phyloP scores from a whole-genome alignment of 2,888 invertebrate species.

The Calameuta pallipes region DNA sequence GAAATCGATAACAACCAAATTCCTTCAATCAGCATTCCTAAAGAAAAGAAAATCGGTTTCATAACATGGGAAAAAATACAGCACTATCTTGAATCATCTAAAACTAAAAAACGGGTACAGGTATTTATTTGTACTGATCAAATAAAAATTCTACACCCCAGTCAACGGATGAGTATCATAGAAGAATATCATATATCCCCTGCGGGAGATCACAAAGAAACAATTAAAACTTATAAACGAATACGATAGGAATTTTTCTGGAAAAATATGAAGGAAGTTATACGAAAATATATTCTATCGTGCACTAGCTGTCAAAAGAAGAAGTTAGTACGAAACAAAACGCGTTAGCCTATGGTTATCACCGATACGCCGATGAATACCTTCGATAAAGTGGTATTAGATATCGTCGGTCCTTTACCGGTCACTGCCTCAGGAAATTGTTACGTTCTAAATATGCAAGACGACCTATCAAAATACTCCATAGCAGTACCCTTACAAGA shows the following conservation, averaged over 20 bases:
- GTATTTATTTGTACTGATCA: too few relatives aligned
- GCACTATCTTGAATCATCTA: too few relatives aligned
- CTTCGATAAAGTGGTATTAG: conserved; percentile 22
- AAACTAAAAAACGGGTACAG: too few relatives aligned
- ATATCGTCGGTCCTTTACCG: conserved; percentile 28
- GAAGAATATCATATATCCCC: conserved; percentile 7
- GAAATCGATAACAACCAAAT: too few relatives aligned
- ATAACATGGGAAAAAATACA: too few relatives aligned
- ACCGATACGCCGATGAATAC: conserved; percentile 13
- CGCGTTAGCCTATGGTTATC: conserved; percentile 18
- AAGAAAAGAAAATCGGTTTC: too few relatives aligned
- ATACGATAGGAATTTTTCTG: conserved; percentile 18
- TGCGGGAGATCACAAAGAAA: not conserved
- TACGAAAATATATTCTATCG: conserved; percentile 13
- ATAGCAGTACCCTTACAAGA: too few relatives aligned
- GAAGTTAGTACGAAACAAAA: conserved; percentile 5
- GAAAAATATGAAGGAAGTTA: conserved; percentile 17
- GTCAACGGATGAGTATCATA: not conserved
- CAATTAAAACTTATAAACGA: conserved; percentile 5
- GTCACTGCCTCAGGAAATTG: conserved; percentile 8
- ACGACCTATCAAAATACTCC: too few relatives aligned
- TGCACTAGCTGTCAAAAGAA: conserved; percentile 23
- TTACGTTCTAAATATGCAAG: too few relatives aligned
- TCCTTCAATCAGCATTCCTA: too few relatives aligned
- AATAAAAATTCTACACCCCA: too few relatives aligned